A percentile compares a stretch with the other conserved stretches of the same genome.
Evolutionary conservation across 2,113 vertebrate species (phyloP).

Genomic region (Phylloscopus trochilus): DNA sequence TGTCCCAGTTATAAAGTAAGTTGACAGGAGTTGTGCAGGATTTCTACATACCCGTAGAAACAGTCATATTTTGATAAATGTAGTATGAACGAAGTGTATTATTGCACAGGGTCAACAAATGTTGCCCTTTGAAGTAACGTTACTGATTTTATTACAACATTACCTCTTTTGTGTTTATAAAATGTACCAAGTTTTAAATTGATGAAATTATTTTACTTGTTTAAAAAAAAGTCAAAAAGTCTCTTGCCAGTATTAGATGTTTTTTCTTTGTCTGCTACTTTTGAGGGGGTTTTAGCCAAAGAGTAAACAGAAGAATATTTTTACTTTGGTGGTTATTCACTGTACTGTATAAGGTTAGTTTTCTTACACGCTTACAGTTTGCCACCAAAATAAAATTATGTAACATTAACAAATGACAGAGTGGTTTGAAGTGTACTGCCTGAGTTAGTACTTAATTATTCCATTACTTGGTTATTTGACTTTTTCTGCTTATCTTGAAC

Average conservation of each 20-base stretch:
- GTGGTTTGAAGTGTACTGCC: conserved; percentile 42
- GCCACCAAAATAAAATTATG: conserved; percentile 64
- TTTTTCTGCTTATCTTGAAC: conserved; percentile 67
- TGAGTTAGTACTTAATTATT: conserved; percentile 68
- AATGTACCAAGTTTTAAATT: conserved; percentile 75
- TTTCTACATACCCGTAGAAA: conserved; percentile 63
- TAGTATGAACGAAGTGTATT: conserved; percentile 72
- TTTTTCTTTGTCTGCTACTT: conserved; percentile 68
- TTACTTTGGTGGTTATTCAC: conserved; percentile 70
- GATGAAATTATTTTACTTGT: conserved; percentile 73
- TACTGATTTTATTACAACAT: conserved; percentile 81
- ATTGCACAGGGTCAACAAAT: conserved; percentile 80
- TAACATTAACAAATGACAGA: conserved; percentile 55
- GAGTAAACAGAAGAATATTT: conserved; percentile 82
- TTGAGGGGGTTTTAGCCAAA: conserved; percentile 88
- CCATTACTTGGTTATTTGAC: conserved; percentile 69
- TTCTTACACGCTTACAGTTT: conserved; percentile 53
- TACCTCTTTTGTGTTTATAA: conserved; percentile 83
- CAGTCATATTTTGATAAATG: conserved; percentile 62
- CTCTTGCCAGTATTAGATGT: conserved; percentile 77
- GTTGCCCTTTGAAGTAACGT: conserved; percentile 72
- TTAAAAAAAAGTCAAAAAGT: conserved; percentile 23
- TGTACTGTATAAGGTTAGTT: conserved; percentile 50
- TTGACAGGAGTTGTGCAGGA: conserved; percentile 49
- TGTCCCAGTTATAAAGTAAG: conserved; percentile 63